Base-by-base conservation (phyloP, 92 coral and sea anemone genomes). In the Porites lobata region DNA sequence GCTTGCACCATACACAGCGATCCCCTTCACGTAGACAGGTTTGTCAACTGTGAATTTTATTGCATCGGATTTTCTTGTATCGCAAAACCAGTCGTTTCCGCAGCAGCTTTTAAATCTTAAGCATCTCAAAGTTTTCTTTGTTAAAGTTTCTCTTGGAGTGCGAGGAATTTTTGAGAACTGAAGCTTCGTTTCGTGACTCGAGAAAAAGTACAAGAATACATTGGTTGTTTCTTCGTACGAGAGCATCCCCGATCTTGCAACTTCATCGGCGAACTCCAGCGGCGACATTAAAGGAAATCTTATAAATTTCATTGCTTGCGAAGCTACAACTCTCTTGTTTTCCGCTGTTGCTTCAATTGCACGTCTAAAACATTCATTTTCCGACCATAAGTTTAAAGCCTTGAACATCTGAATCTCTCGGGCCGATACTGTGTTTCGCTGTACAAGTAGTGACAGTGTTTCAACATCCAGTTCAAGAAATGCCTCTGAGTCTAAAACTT, bases 61-160 rank as follows among this genome's bases (percentile, higher is more conserved):
- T 7, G 94, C 98, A 86, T 94, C 98, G 70, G 76, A 87, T 85
- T 94, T 94, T 77, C 93, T 90, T 51, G 98, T 94, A 80, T 94
- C 98, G 68, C 98, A 94, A 72, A 94, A 94, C 98, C 98, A 94
- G 79, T 94, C 98, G 65, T 91, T 93, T 17, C 98, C 98, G 66
- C 98, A 94, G 61, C 98, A 94, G 88, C 94, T 94, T 73, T 91
- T 94, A 69, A 94, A 94, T 71, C 98, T 67, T 22, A 94, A 88
- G 53, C 93, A 90, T 80, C 98, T 82, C 22, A 90, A 62, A 50
- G 84, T 82, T 75, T 88, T 84, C 77, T 88, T 85, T 5, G 38
- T 62, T 2, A 78, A 75, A 6, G 83, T 63, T 20, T 75, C 84
- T 74, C 89, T 78, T 8, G 98, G 98, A 5, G 75, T 78, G 24